These are phyloP conservation scores for Phenacoccus solenopsis DNA, from an alignment of 1,140 invertebrate genomes.

Conservation along the genomic window DNA sequence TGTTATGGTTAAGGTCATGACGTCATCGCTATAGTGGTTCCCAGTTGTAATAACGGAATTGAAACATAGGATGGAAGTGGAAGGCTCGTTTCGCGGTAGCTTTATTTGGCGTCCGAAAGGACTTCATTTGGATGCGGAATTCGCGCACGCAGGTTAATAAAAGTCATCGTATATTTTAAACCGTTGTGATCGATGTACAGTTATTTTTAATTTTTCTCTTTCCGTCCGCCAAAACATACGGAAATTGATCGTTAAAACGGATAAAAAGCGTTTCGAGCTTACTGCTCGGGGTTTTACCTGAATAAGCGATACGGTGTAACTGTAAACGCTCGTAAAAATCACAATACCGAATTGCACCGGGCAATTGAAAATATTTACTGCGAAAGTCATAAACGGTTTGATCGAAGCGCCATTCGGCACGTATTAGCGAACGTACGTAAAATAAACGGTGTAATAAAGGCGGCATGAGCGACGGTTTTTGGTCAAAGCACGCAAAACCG, in stretches of 20 bases:
- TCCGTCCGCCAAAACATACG: too few species aligned
- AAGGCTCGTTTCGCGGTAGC: neutral
- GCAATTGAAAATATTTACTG: neutral
- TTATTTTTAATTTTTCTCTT: too few species aligned
- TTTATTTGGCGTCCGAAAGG: too few species aligned
- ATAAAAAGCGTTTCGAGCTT: too few species aligned
- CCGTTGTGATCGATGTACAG: too few species aligned
- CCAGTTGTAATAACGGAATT: neutral
- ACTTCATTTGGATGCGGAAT: too few species aligned
- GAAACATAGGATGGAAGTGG: neutral
- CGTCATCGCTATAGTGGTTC: neutral
- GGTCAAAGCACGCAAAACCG: too few species aligned
- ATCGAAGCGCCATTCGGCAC: too few species aligned
- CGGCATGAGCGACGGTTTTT: too few species aligned
- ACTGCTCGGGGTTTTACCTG: too few species aligned
- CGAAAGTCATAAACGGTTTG: neutral
- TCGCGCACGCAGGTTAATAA: neutral
- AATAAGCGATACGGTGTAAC: neutral
- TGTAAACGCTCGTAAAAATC: neutral
- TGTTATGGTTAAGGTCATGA: slow-evolving; percentile 1
- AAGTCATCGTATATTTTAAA: neutral
- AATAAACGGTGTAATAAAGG: too few species aligned
- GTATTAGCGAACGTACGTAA: too few species aligned
- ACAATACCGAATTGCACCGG: neutral
- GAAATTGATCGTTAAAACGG: neutral